Evolutionary conservation across 2,797 vertebrate species (phyloP).

Genomic region (Intellagama lesueurii): DNA sequence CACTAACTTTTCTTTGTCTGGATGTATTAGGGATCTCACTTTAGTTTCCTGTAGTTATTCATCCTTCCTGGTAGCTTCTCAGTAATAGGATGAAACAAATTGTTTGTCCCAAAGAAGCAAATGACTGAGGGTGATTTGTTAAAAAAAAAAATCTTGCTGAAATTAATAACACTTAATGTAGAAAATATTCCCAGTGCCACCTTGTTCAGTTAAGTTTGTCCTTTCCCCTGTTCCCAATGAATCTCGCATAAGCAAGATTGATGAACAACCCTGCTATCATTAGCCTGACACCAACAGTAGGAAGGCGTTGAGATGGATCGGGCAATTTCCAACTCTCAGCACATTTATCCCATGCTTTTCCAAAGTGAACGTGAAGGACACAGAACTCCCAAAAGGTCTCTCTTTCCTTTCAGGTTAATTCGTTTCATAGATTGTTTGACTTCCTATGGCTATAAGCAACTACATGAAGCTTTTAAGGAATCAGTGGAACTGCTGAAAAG

Average conservation of each 20-base stretch:
- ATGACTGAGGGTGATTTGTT: not conserved
- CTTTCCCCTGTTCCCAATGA: not conserved
- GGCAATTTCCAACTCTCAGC: not conserved
- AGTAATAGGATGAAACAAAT: not conserved
- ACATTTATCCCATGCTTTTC: not conserved
- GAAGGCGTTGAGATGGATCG: slow-evolving; percentile 1
- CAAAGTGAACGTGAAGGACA: not conserved
- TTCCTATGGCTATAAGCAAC: not conserved
- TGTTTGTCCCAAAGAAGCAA: not conserved
- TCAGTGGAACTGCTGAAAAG: not conserved
- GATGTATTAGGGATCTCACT: not conserved
- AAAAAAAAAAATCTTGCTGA: not conserved
- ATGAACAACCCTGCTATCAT: slow-evolving; percentile 2
- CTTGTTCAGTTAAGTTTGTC: not conserved
- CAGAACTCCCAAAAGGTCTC: not conserved
- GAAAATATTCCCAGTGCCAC: not conserved
- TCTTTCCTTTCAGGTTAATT: not conserved
- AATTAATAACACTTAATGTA: not conserved
- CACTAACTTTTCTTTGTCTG: not conserved
- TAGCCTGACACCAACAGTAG: not conserved
- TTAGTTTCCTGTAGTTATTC: not conserved
- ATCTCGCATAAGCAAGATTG: not conserved
- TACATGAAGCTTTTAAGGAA: not conserved
- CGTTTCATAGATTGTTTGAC: not conserved
- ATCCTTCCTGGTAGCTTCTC: not conserved